These are phyloP conservation scores for Enteromius trimaculatus DNA, from an alignment of 2,797 vertebrate species.

Conservation along the genomic window DNA sequence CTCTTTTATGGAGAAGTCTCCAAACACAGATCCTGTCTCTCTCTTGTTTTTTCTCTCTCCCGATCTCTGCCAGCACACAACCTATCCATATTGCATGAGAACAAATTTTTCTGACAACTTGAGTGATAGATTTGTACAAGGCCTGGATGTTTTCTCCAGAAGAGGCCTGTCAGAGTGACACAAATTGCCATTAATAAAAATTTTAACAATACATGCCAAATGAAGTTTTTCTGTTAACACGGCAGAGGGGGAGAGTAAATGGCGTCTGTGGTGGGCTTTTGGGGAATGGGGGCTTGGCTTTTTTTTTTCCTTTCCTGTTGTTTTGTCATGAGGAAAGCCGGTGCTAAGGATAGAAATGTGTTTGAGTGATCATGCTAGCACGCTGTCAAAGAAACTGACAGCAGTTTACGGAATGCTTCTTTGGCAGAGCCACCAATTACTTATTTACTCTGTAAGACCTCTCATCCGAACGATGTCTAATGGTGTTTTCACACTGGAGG, in stretches of 20 bases:
- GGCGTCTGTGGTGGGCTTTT: conserved; percentile 71
- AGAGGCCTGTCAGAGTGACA: conserved; percentile 85
- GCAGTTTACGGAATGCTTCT: conserved; percentile 61
- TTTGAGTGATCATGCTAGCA: conserved; percentile 47
- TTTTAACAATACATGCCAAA: conserved; percentile 91
- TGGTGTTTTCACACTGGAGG: conserved; percentile 30
- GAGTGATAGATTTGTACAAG: conserved; percentile 91
- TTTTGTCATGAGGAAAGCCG: conserved; percentile 25
- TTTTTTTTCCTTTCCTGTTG: conserved; percentile 37
- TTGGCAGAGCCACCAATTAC: conserved; percentile 53
- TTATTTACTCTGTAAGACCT: conserved; percentile 59
- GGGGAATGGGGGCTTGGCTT: conserved; percentile 70
- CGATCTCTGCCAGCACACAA: conserved; percentile 76
- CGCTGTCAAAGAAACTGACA: conserved; percentile 49
- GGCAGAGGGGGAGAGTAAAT: conserved; percentile 73
- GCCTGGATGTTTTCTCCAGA: conserved; percentile 80
- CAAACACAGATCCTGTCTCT: conserved; percentile 70
- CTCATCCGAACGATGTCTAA: conserved; percentile 47
- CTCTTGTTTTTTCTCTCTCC: conserved; percentile 68
- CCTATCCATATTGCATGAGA: conserved; percentile 94
- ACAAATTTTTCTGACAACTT: conserved; percentile 94
- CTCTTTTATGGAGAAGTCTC: conserved; percentile 78
- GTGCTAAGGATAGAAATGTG: conserved; percentile 43
- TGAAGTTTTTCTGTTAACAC: conserved; percentile 93
- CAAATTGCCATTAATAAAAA: conserved; percentile 92